Evolutionary conservation across 2,797 vertebrate species (phyloP).

Genomic region (Hoplostethus mediterraneus): DNA sequence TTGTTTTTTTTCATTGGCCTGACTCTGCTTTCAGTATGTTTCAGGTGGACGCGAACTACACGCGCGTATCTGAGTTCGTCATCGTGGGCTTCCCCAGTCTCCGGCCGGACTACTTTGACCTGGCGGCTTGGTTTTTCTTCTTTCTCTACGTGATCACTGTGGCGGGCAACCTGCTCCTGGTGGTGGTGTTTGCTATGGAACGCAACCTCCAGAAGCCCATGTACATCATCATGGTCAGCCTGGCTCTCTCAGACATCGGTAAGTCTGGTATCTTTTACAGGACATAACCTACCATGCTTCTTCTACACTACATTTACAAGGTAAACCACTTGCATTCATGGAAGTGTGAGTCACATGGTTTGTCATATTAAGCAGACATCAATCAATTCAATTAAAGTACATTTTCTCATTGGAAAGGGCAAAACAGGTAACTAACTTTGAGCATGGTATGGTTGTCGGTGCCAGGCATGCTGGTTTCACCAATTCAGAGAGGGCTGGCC

Average conservation of each 20-base stretch:
- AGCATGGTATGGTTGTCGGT: too few species aligned
- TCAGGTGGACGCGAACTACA: slow-evolving; percentile 39
- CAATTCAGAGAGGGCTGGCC: too few species aligned
- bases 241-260: slow-evolving; percentile 76
- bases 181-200: slow-evolving; percentile 68
- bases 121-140: slow-evolving; percentile 59
- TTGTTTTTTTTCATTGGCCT: background rate
- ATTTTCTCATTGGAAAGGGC: too few species aligned
- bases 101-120: slow-evolving; percentile 43
- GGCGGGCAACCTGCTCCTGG: slow-evolving; percentile 68
- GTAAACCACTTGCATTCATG: too few species aligned
- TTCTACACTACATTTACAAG: background rate
- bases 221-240: slow-evolving; percentile 80
- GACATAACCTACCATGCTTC: background rate
- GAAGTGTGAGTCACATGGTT: too few species aligned
- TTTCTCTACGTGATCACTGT: slow-evolving; percentile 64
- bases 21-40: slow-evolving; percentile 25
- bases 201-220: slow-evolving; percentile 79
- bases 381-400: too few species aligned
- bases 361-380: too few species aligned
- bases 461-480: too few species aligned
- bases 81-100: slow-evolving; percentile 78
- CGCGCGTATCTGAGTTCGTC: slow-evolving; percentile 65
- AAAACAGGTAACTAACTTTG: too few species aligned
- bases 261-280: slow-evolving; percentile 1